Percentiles rank a stretch among this genome's conserved stretches.
Evolutionary conservation across 1,140 invertebrate species (phyloP).

Genomic region (Homalodisca vitripennis): DNA sequence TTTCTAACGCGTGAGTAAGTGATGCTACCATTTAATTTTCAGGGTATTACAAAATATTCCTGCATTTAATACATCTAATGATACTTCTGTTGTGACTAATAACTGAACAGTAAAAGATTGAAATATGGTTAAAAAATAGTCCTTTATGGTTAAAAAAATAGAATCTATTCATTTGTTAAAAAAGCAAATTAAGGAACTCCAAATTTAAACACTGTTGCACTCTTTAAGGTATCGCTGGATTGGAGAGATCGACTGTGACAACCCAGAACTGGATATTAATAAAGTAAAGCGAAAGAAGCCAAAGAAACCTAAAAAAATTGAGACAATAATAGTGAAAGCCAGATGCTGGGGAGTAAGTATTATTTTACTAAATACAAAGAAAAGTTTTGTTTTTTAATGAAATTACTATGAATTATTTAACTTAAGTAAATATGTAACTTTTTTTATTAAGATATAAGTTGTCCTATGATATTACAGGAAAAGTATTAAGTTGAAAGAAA

Average conservation of each 20-base stretch:
- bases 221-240: not conserved
- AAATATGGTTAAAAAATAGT: not conserved
- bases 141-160: not conserved
- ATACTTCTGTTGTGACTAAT: not conserved
- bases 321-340: not conserved
- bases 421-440: not conserved
- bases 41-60: not conserved
- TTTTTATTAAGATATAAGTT: not conserved
- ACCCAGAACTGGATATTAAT: not conserved
- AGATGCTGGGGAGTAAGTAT: not conserved
- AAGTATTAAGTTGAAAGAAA: no score
- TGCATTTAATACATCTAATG: not conserved
- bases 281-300: not conserved
- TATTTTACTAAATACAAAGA: no score
- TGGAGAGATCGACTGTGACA: not conserved
- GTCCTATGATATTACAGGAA: no score
- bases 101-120: not conserved
- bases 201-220: not conserved
- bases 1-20: no score
- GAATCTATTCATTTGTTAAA: no score
- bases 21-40: no score
- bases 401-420: not conserved
- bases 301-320: not conserved
- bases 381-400: slow-evolving; percentile 9
- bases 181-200: no score